A percentile compares a stretch with the other conserved stretches of the same genome.
These are phyloP conservation scores for Lophochroa leadbeateri DNA, from an alignment of 2,113 vertebrate genomes.

Conservation along the genomic window DNA sequence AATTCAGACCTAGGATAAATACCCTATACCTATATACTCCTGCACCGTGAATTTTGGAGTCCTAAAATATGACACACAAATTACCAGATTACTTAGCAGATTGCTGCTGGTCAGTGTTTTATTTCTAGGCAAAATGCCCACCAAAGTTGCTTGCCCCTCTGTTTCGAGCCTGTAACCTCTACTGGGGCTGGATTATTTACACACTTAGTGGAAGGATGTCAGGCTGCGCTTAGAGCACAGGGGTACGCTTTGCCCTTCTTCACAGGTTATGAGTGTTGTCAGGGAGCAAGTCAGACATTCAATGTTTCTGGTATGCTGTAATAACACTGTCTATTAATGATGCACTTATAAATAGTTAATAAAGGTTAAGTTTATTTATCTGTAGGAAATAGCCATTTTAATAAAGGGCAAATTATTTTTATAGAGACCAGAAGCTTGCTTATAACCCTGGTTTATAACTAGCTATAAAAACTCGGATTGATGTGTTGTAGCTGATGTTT, in stretches of 20 bases:
- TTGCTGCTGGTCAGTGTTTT: accelerated
- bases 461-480: not conserved
- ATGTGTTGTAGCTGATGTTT: not conserved
- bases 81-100: not conserved
- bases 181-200: not conserved
- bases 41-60: not conserved
- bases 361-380: not conserved
- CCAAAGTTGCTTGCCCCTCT: accelerated
- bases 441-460: not conserved
- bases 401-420: slow-evolving; percentile 26
- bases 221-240: not conserved
- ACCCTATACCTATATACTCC: not conserved
- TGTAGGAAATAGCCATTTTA: not conserved
- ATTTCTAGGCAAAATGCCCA: not conserved
- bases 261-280: not conserved
- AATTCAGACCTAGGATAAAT: not conserved
- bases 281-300: not conserved
- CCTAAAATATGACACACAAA: not conserved
- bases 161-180: not conserved
- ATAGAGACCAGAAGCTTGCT: not conserved
- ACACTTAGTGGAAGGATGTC: accelerated
- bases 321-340: not conserved
- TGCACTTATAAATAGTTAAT: not conserved
- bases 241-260: not conserved
- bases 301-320: not conserved